Percentiles rank a stretch among this genome's conserved stretches.
Evolutionary conservation across 2,888 invertebrate genomes (phyloP).

Genomic region (Eledona agricola): DNA sequence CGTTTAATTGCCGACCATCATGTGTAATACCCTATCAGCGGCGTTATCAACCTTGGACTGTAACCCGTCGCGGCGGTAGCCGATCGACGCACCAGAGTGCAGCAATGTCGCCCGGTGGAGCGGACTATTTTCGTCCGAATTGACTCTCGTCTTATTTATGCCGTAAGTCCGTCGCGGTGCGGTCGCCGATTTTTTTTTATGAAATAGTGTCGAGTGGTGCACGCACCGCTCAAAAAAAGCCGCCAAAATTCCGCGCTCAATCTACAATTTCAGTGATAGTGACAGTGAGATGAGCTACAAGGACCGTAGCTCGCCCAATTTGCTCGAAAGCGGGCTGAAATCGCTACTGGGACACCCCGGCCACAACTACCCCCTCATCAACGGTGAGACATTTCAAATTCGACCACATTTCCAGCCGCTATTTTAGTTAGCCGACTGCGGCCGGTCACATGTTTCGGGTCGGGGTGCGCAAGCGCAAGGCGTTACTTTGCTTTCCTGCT

Average conservation of each 20-base stretch:
- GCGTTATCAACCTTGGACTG: conserved; percentile 63
- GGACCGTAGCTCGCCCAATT: conserved; percentile 85
- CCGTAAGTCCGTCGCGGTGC: conserved; percentile 48
- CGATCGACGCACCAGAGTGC: conserved; percentile 57
- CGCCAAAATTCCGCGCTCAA: conserved; percentile 63
- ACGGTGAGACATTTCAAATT: conserved; percentile 74
- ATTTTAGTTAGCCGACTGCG: conserved; percentile 17
- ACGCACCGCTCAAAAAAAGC: conserved; percentile 45
- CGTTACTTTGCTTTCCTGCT: conserved; percentile 31
- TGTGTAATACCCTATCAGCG: conserved; percentile 51
- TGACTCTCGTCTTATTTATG: conserved; percentile 58
- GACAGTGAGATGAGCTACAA: conserved; percentile 86
- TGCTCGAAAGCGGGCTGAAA: conserved; percentile 88
- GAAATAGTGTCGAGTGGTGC: conserved; percentile 46
- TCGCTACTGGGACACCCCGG: conserved; percentile 85
- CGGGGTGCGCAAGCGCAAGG: conserved; percentile 41
- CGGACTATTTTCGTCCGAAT: conserved; percentile 62
- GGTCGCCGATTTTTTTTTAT: conserved; percentile 47
- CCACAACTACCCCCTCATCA: conserved; percentile 80
- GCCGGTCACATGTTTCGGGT: conserved; percentile 51
- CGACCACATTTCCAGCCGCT: neutral
- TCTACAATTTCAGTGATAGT: conserved; percentile 62
- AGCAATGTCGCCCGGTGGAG: conserved; percentile 57
- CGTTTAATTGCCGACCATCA: conserved; percentile 52
- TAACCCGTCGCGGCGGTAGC: conserved; percentile 55